These are phyloP conservation scores for Oreochromis tanganicae DNA, from an alignment of 2,113 vertebrate species.

Conservation along the genomic window DNA sequence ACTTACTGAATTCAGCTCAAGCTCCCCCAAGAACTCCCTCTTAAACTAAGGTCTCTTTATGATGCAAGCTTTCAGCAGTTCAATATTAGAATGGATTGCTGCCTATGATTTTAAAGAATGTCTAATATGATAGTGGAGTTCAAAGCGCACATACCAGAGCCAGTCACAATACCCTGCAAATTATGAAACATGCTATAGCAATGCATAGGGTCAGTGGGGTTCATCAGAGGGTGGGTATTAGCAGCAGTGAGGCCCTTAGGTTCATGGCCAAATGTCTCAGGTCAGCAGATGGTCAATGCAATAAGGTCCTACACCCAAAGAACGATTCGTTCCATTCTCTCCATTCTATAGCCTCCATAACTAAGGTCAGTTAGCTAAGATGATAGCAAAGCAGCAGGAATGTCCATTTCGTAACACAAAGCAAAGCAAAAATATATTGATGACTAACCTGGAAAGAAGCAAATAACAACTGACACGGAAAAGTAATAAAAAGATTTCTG, in stretches of 20 bases:
- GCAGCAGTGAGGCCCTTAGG: background rate
- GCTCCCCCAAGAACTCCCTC: fast-evolving
- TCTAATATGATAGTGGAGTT: background rate
- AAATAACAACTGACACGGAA: background rate
- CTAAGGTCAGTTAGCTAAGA: fast-evolving
- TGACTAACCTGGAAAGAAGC: background rate
- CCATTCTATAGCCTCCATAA: background rate
- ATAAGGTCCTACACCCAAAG: fast-evolving
- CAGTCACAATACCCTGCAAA: background rate
- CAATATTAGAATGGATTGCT: background rate
- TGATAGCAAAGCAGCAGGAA: fast-evolving
- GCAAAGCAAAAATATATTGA: background rate
- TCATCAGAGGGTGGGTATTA: background rate
- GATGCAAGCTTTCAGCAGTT: fast-evolving
- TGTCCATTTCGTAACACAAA: background rate
- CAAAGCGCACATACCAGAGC: background rate
- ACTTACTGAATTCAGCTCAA: background rate
- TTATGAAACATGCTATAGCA: fast-evolving
- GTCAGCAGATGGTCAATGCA: background rate
- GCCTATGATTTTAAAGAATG: background rate
- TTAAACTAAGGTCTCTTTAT: background rate
- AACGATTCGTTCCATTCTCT: background rate
- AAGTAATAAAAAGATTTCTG: background rate
- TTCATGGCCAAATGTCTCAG: background rate
- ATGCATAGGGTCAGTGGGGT: fast-evolving